Conservation (phyloP, 2,113 vertebrate species). For the Gymnarchus niloticus region DNA sequence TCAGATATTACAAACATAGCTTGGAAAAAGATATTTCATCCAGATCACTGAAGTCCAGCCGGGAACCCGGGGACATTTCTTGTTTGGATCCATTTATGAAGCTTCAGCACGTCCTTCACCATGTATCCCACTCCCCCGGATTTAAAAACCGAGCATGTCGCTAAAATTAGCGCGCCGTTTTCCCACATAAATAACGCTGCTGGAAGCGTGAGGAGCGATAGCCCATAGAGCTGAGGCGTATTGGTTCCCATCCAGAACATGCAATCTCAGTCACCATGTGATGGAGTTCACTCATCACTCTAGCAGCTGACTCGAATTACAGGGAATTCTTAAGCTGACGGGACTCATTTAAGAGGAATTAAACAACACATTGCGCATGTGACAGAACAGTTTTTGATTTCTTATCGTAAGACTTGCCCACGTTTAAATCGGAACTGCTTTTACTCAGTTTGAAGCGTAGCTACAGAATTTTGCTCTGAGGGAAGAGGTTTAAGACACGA, state of each 20-base stretch:
- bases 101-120: slow-evolving; percentile 3
- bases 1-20: background rate
- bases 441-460: background rate
- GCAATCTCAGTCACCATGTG: background rate
- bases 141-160: background rate
- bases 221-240: background rate
- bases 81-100: slow-evolving; percentile 6
- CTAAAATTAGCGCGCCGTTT: slow-evolving; percentile 23
- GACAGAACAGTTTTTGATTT: background rate
- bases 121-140: background rate
- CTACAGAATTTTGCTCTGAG: background rate
- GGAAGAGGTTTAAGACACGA: background rate
- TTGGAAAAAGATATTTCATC: background rate
- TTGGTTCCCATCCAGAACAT: background rate
- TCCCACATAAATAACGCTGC: slow-evolving; percentile 16
- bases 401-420: background rate
- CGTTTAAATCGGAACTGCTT: background rate
- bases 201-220: background rate
- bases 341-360: background rate
- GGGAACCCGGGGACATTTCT: background rate
- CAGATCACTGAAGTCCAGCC: background rate
- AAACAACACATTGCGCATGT: background rate
- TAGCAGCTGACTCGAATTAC: background rate
- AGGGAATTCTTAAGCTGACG: background rate
- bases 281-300: background rate